Conservation (phyloP, 2,888 invertebrate species). For the Heteropelma amictum region DNA sequence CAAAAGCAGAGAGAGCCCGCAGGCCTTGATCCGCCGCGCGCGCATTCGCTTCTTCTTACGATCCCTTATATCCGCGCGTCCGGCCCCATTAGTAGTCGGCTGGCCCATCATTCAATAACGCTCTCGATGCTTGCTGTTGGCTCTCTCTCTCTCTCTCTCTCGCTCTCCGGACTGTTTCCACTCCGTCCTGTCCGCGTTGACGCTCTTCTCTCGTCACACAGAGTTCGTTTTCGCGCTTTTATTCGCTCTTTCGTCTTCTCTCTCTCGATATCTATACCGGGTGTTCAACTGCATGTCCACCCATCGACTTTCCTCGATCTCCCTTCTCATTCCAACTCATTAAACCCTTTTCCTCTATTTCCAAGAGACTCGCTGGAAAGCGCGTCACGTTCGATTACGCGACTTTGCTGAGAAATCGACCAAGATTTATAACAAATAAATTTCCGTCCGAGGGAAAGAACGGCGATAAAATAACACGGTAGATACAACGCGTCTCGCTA, state of each 20-base stretch:
- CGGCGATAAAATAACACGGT: too few relatives aligned
- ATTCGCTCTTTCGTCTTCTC: slow-evolving; percentile 7
- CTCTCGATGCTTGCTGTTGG: slow-evolving; percentile 68
- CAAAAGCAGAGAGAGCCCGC: slow-evolving; percentile 58
- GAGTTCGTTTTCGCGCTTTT: slow-evolving; percentile 33
- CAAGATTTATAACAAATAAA: too few relatives aligned
- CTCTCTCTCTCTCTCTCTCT: too few relatives aligned
- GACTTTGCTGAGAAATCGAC: too few relatives aligned
- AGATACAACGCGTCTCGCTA: too few relatives aligned
- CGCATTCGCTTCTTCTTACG: slow-evolving; percentile 68
- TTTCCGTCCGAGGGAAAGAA: too few relatives aligned
- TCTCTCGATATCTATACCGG: slow-evolving; percentile 56
- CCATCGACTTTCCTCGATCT: neutral
- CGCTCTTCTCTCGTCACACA: slow-evolving; percentile 56
- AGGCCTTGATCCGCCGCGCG: slow-evolving; percentile 70
- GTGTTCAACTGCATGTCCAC: slow-evolving; percentile 47
- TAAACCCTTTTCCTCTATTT: neutral
- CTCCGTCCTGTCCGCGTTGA: slow-evolving; percentile 53
- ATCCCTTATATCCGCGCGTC: slow-evolving; percentile 73
- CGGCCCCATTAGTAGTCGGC: slow-evolving; percentile 77
- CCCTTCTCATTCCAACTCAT: neutral
- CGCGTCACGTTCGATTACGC: slow-evolving; percentile 15
- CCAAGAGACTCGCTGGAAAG: neutral
- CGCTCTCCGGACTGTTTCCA: slow-evolving; percentile 41
- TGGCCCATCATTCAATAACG: slow-evolving; percentile 78